These are phyloP conservation scores for Pseudomyrmex concolor DNA, from an alignment of 1,140 invertebrate genomes.

Conservation along the genomic window DNA sequence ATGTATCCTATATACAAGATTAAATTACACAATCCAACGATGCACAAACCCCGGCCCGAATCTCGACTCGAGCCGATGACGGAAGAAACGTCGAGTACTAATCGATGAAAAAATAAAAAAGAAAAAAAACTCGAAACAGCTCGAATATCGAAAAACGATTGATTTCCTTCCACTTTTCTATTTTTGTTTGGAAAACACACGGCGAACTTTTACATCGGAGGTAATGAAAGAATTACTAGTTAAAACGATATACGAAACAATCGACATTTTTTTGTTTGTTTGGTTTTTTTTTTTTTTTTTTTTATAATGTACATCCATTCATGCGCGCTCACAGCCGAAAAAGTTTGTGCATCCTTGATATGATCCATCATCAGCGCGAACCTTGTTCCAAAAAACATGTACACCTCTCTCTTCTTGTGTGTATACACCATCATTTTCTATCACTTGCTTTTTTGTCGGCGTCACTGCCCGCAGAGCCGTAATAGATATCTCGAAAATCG, in stretches of 20 bases:
- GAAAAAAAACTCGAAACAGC: not conserved
- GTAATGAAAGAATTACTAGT: too few relatives aligned
- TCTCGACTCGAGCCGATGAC: conserved; percentile 69
- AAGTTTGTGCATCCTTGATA: conserved; percentile 56
- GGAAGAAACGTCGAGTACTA: conserved; percentile 4
- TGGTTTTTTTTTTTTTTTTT: too few relatives aligned
- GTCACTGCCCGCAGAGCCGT: conserved; percentile 12
- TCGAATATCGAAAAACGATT: conserved; percentile 5
- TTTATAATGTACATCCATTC: not conserved
- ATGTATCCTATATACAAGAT: conserved; percentile 85
- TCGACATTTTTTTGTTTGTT: too few relatives aligned
- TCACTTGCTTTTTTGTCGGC: conserved; percentile 24
- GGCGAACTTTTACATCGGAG: too few relatives aligned
- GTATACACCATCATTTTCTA: conserved; percentile 17
- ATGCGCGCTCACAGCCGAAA: conserved; percentile 24
- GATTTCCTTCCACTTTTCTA: not conserved
- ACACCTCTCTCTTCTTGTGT: not conserved
- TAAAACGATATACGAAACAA: too few relatives aligned
- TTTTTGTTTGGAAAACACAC: too few relatives aligned
- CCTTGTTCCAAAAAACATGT: conserved; percentile 37
- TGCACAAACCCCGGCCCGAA: conserved; percentile 75
- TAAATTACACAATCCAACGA: conserved; percentile 83
- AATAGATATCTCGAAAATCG: conserved; percentile 21
- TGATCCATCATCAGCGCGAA: conserved; percentile 47
- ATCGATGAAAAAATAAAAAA: not conserved